Base-by-base conservation (phyloP, 2,113 vertebrate species). In the Indicator indicator region DNA sequence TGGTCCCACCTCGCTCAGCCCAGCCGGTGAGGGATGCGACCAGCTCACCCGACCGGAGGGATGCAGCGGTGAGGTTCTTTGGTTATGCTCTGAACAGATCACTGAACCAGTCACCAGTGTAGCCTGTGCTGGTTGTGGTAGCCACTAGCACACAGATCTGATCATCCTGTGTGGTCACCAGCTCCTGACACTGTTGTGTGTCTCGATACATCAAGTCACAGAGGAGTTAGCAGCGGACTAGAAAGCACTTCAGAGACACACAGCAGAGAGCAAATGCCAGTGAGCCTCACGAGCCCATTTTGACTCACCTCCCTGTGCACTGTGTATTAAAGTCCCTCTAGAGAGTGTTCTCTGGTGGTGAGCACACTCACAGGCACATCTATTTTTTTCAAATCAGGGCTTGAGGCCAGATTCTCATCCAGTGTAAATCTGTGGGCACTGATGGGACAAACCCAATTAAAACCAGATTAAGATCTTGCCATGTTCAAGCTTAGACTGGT, bases 61-160 rank as follows among this genome's bases (percentile, higher is more conserved):
- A 92, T 71, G 67, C 46, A 65, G 75, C 55, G 74, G 65, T 11
- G 75, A 94, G 86, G 96, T 48, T 97, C 97, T 98, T 98, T 98
- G 97, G 98, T 97, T 96, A 69, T 92, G 95, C 94, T 97, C 94
- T 58, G 88, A 93, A 88, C 33, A 16, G 2, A 67, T 42, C 87
- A 27, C 95, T 88, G 93, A 32, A 80, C 23, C 50, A 33, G 48
- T 9, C 71, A 72, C 4, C 38, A 11, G 1, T 36, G 86, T 21
- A 62, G 33, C 89, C 95, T 2, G 79, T 32, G 32, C 68, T 12
- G 77, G 40, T 10, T 2, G 74, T 12, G 52, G 60, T 19, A 84
- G 84, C 83, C 91, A 16, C 46, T 8, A 19, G 89, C 55, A n/a
- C 21, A 14, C 17, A 24, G 33, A 71, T 63, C 80, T 67, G n/a